A percentile compares a stretch with the other conserved stretches of the same genome.
Conservation (phyloP, 1,140 invertebrate species). For the Acromyrmex echinatior region DNA sequence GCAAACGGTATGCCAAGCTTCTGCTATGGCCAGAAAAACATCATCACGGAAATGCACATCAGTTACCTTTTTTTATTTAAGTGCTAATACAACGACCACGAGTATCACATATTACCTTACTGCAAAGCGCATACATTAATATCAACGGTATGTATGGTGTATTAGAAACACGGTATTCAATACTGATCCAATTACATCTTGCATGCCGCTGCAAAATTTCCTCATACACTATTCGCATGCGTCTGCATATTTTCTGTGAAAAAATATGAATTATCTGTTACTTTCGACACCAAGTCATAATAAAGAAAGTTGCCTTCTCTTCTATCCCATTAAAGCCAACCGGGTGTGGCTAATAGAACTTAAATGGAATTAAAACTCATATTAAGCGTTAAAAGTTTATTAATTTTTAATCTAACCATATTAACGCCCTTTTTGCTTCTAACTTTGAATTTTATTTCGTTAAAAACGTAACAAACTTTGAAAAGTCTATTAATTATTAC, state of each 20-base stretch:
- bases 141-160: not conserved
- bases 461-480: slow-evolving; percentile 39
- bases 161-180: not conserved
- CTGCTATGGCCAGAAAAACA: slow-evolving; percentile 26
- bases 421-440: slow-evolving; percentile 46
- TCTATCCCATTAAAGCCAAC: slow-evolving; percentile 44
- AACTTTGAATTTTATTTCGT: slow-evolving; percentile 48
- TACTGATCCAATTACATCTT: not conserved
- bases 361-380: slow-evolving; percentile 60
- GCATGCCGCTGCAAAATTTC: not conserved
- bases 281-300: slow-evolving; percentile 30
- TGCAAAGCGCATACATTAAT: not conserved
- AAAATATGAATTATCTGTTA: slow-evolving; percentile 48
- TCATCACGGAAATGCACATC: slow-evolving; percentile 7
- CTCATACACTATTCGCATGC: not conserved
- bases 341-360: slow-evolving; percentile 54
- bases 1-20: slow-evolving; percentile 34
- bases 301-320: slow-evolving; percentile 58
- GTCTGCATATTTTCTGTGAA: not conserved
- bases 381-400: slow-evolving; percentile 54
- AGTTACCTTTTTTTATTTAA: slow-evolving; percentile 16
- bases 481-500: slow-evolving; percentile 15
- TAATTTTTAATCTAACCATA: slow-evolving; percentile 55
- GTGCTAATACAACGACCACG: too few relatives aligned
- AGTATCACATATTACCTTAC: not conserved